These are phyloP conservation scores for Toxonevra muliebris DNA, from an alignment of 2,888 invertebrate genomes.

Conservation along the genomic window DNA sequence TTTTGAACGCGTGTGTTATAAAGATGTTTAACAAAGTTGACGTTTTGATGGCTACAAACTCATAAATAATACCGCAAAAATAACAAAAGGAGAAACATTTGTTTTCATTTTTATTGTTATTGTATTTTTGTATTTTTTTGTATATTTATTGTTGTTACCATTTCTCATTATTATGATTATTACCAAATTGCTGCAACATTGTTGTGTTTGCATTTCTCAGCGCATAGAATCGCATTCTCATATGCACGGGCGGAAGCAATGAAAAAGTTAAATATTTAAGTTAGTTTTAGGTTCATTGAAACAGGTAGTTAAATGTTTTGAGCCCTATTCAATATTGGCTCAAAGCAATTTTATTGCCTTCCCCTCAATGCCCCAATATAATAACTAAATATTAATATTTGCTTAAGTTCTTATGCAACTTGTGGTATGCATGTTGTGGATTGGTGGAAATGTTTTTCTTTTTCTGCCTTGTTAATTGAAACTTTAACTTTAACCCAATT, in stretches of 20 bases:
- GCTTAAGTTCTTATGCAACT: too few species aligned
- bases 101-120: background rate
- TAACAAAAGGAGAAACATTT: background rate
- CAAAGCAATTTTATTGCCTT: constrained; percentile 19
- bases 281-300: too few species aligned
- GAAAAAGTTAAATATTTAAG: too few species aligned
- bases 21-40: constrained; percentile 48
- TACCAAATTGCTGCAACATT: constrained; percentile 24
- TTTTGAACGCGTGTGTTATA: constrained; percentile 50
- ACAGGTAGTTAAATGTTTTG: background rate
- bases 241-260: too few species aligned
- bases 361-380: constrained; percentile 5
- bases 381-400: too few species aligned
- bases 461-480: too few species aligned
- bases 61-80: constrained; percentile 29
- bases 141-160: background rate
- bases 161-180: constrained; percentile 2
- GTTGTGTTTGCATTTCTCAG: constrained; percentile 29
- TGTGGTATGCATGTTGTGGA: too few species aligned
- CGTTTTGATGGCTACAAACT: constrained; percentile 37
- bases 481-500: too few species aligned
- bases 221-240: background rate
- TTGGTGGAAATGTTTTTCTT: too few species aligned
- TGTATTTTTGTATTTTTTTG: constrained; percentile 10
- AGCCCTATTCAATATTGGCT: constrained; percentile 22